phyloP scores from a whole-genome alignment of 2,888 invertebrate genomes.

The Polydrusus tereticollis region DNA sequence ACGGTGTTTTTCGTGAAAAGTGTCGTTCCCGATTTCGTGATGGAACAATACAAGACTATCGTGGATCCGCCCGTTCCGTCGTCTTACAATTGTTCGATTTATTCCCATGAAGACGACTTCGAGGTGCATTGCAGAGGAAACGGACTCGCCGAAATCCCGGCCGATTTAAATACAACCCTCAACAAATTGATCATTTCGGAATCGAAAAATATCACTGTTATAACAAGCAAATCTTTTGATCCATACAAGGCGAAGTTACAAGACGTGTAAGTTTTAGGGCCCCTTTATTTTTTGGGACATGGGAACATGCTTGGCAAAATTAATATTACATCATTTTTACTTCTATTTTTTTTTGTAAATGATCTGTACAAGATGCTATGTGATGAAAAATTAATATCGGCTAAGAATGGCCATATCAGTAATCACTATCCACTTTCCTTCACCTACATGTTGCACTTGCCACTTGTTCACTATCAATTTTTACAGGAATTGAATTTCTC shows the following conservation, averaged over 20 bases:
- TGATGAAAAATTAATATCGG: too few species aligned
- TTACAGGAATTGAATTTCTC: too few species aligned
- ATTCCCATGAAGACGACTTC: constrained; percentile 48
- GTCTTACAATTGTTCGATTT: constrained; percentile 50
- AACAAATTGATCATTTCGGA: constrained; percentile 63
- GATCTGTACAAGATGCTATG: too few species aligned
- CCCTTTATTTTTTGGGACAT: too few species aligned
- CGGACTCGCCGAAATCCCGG: constrained; percentile 59
- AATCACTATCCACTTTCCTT: too few species aligned
- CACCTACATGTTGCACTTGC: too few species aligned
- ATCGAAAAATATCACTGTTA: constrained; percentile 60
- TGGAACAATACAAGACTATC: constrained; percentile 19
- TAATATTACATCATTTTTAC: too few species aligned
- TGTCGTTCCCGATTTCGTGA: constrained; percentile 11
- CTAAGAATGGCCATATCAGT: too few species aligned
- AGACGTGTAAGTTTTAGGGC: constrained; percentile 64
- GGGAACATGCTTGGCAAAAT: too few species aligned
- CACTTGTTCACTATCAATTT: too few species aligned
- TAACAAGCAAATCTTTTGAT: constrained; percentile 60
- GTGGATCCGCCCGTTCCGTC: not conserved
- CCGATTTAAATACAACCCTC: constrained; percentile 58
- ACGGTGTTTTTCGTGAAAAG: constrained; percentile 25
- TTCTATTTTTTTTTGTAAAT: too few species aligned
- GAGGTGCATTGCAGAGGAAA: constrained; percentile 61
- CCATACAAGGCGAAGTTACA: constrained; percentile 62